These are phyloP conservation scores for Pammene aurita DNA, from an alignment of 2,888 invertebrate genomes.

Conservation along the genomic window DNA sequence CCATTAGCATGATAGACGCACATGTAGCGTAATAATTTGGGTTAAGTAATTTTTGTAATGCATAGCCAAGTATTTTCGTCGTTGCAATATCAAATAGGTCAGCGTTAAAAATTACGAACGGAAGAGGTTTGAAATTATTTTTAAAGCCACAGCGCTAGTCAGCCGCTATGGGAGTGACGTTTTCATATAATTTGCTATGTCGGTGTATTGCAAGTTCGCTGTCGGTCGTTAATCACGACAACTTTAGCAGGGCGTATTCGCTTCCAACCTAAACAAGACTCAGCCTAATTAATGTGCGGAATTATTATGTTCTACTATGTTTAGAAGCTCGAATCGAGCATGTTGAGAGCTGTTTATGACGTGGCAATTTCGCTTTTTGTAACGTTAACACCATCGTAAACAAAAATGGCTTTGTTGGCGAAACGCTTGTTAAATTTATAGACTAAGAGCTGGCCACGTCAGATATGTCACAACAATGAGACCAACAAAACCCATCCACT, in stretches of 20 bases:
- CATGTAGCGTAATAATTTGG: constrained; percentile 33
- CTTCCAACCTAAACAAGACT: constrained; percentile 47
- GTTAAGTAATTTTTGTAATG: background rate
- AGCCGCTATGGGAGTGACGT: constrained; percentile 24
- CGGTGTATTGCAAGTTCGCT: constrained; percentile 36
- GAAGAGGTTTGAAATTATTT: constrained; percentile 8
- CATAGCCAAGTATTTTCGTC: constrained; percentile 14
- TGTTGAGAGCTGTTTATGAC: constrained; percentile 41
- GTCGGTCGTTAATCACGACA: constrained; percentile 47
- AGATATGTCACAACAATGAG: no score
- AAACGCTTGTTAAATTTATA: constrained; percentile 50
- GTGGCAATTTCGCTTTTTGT: constrained; percentile 40
- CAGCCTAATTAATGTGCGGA: constrained; percentile 48
- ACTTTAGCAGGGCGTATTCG: constrained; percentile 43
- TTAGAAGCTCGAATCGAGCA: constrained; percentile 36
- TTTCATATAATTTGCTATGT: constrained; percentile 35
- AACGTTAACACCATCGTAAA: constrained; percentile 37
- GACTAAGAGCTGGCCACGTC: no score
- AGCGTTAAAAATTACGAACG: constrained; percentile 2
- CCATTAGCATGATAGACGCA: constrained; percentile 32
- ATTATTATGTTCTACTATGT: constrained; percentile 40
- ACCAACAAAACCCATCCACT: no score
- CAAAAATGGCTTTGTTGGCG: constrained; percentile 43
- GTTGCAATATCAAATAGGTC: constrained; percentile 22
- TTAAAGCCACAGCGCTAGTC: constrained; percentile 8